Conservation (phyloP, 2,797 vertebrate genomes). For the Acanthurus lineatus region DNA sequence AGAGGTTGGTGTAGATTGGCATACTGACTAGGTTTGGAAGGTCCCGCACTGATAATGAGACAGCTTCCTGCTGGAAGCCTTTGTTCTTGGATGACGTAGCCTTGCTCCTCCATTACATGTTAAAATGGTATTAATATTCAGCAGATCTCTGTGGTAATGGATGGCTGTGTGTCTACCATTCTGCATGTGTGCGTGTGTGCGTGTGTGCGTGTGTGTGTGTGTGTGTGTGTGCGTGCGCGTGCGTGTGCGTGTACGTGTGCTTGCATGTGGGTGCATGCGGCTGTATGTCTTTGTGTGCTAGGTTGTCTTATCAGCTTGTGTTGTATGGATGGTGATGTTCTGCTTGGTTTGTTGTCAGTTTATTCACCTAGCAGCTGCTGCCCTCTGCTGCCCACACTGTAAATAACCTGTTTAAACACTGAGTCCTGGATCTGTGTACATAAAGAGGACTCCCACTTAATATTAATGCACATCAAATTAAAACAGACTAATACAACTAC, state of each 20-base stretch:
- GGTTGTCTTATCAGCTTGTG: constrained; percentile 31
- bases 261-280: too few relatives aligned
- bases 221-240: background rate
- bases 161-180: background rate
- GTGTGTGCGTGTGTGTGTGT: background rate
- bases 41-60: constrained; percentile 16
- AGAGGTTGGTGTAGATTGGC: background rate
- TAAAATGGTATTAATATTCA: constrained; percentile 62
- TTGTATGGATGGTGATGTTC: constrained; percentile 15
- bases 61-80: constrained; percentile 40
- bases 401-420: background rate
- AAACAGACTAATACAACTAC: background rate
- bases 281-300: background rate
- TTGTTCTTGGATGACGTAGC: constrained; percentile 56
- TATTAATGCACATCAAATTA: background rate
- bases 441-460: background rate
- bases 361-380: constrained; percentile 35
- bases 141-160: constrained; percentile 42
- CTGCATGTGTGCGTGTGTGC: background rate
- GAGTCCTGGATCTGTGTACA: background rate
- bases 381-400: constrained; percentile 56
- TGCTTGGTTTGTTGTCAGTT: constrained; percentile 14
- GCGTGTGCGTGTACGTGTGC: background rate
- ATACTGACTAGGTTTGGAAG: background rate
- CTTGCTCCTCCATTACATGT: constrained; percentile 67